These are phyloP conservation scores for Oscheius sp. DNA, from an alignment of 2,888 invertebrate genomes.

Conservation along the genomic window DNA sequence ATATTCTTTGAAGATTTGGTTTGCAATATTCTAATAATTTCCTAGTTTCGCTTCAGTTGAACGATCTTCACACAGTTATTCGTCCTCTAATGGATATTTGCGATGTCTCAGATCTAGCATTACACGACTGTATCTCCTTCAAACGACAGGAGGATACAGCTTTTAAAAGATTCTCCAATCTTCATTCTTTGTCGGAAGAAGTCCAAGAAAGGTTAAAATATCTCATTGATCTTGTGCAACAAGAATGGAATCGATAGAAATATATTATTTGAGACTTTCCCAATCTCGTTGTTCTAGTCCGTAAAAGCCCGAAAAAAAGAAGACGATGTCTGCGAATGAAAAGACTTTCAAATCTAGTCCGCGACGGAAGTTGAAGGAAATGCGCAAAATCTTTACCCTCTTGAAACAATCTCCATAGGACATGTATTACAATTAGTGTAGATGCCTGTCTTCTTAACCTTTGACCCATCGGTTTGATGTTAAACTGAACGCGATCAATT, in stretches of 20 bases:
- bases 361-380: constrained; percentile 23
- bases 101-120: constrained; percentile 43
- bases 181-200: constrained; percentile 33
- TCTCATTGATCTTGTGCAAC: constrained; percentile 34
- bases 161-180: constrained; percentile 32
- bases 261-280: neutral
- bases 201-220: constrained; percentile 25
- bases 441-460: no score
- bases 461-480: no score
- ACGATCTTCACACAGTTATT: constrained; percentile 37
- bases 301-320: neutral
- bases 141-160: constrained; percentile 36
- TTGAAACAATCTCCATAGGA: no score
- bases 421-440: no score
- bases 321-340: neutral
- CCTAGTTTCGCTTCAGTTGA: constrained; percentile 34
- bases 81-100: constrained; percentile 43
- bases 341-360: constrained; percentile 10
- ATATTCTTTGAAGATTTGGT: constrained; percentile 45
- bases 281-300: neutral
- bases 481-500: no score
- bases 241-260: constrained; percentile 32
- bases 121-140: constrained; percentile 52
- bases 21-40: neutral
- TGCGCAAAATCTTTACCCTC: no score